These are phyloP conservation scores for Cyanoderma ruficeps DNA, from an alignment of 2,113 vertebrate species.

Conservation along the genomic window DNA sequence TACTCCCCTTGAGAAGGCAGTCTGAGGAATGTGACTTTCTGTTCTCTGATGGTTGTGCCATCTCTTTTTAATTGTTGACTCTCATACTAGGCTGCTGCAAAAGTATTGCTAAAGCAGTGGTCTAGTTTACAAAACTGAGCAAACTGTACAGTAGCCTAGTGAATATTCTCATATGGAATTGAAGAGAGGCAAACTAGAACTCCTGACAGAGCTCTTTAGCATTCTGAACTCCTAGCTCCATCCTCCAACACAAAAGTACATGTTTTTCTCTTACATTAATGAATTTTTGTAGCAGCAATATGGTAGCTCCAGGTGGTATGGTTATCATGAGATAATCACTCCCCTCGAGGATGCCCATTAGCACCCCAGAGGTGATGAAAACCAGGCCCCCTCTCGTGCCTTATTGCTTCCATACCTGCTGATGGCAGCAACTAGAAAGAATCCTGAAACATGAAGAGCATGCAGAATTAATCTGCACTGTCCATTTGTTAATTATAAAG, in stretches of 20 bases:
- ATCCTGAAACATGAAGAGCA: conserved; percentile 34
- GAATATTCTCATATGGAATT: background rate
- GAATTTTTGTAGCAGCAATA: conserved; percentile 65
- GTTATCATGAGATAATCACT: conserved; percentile 65
- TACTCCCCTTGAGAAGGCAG: conserved; percentile 27
- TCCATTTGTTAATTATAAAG: conserved; percentile 70
- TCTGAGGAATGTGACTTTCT: background rate
- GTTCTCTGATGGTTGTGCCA: background rate
- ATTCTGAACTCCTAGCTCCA: conserved; percentile 52
- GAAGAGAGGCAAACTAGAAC: background rate
- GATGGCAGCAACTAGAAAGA: conserved; percentile 57
- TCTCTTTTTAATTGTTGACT: background rate
- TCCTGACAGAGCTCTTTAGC: conserved; percentile 15
- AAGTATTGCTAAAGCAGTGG: background rate
- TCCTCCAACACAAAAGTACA: conserved; percentile 39
- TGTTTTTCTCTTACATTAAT: conserved; percentile 57
- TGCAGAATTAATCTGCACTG: conserved; percentile 56
- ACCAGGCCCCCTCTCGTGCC: background rate
- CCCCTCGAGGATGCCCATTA: conserved; percentile 26
- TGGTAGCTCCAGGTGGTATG: conserved; percentile 66
- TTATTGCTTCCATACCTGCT: conserved; percentile 44
- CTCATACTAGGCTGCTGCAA: background rate
- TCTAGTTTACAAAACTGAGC: conserved; percentile 30
- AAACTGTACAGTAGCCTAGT: background rate
- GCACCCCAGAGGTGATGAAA: conserved; percentile 41